Base-by-base conservation (phyloP, 2,888 invertebrate genomes). In the Papilio protenor region DNA sequence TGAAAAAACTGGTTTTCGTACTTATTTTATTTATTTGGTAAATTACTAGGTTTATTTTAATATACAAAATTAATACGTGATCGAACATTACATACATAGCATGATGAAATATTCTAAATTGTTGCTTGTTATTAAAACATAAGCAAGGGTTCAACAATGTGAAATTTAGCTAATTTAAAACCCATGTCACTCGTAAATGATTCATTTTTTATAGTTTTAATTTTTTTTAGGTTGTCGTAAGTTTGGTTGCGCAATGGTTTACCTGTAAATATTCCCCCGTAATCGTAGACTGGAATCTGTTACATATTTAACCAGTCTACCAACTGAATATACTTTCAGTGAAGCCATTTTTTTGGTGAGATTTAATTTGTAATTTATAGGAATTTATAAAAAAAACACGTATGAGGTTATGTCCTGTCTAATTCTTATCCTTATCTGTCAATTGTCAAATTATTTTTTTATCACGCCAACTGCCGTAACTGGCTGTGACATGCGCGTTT, bases 231-330 rank as follows among this genome's bases (percentile, higher is more conserved):
- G 88, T 88, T 89, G 88, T 86, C 81, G n/a, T 79, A 79, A 80
- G 81, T 75, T 83, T 80, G 84, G 87, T 95, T 94, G 94, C 94
- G 94, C 94, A 95, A 94, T 87, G 79, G 72, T 91, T 66, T 92
- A 95, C 96, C 95, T 94, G 88, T 90, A 90, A 61, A 93, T 80
- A 87, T 91, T 92, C 23, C 88, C 87, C 79, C 92, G 91, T 79
- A 93, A 84, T 83, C 91, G 90, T 80, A 93, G 85, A 75, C 95
- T 90, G 45, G 92, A 92, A 80, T 95, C 95, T 77, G 94, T 89
- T 33, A 95, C 84, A 79, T 94, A 90, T 89, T 91, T 94, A 27
- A 92, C 90, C 78, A 96, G 86, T 88, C 92, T 92, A 73, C 94
- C 90, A 79, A 94, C 87, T 81, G 93, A 91, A 90, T 94, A 95